Evolutionary conservation across 2,888 invertebrate genomes (phyloP), one percentile per base, ranked within the genome.

Genomic region (Neoitamus cyanurus): DNA sequence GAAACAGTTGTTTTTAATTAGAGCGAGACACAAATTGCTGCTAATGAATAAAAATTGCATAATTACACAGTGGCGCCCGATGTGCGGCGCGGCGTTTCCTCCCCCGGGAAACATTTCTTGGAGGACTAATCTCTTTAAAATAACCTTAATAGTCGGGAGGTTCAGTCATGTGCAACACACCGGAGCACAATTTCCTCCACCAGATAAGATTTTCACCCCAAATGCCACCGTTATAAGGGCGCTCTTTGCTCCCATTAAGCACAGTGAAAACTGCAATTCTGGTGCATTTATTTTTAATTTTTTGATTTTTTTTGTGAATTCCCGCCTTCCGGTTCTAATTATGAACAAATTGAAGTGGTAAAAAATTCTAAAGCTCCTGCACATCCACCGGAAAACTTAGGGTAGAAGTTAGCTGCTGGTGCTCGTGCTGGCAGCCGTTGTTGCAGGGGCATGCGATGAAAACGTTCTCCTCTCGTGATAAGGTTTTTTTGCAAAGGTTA

Each of bases 1-100:
- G 11, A 58, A 20, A 20, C 25, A 58, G 58, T 58, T 15, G 75
- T 28, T 75, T 37, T 75, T 75, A 75, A 75, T 75, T 75, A 75
- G 42, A 75, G 42, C 42, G 25, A 25, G 9, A 58, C 58, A 25
- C 20, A 58, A 42, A 25, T 42, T 75, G 36, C 25, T 42, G 75
- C 75, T 75, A 75, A 75, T 75, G 75, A 75, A 75, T 75, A 42
- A 75, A 75, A 75, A 75, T 37, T 75, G 15, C 75, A 42, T 75
- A 75, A 75, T 75, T 75, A 75, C 75, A 37, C 25, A 75, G 58
- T 58, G 25, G 58, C 9, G 58, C 58, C 42, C 20, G 58, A 20
- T 58, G 25, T 25, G 58, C 58, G 7, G 13, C 7, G 13, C 31
- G 42, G 42, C 5, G 20, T 25, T 2, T 58, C 58, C 15, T 25